Base-by-base conservation (phyloP, 1,140 invertebrate genomes). In the Cotesia chilonis region DNA sequence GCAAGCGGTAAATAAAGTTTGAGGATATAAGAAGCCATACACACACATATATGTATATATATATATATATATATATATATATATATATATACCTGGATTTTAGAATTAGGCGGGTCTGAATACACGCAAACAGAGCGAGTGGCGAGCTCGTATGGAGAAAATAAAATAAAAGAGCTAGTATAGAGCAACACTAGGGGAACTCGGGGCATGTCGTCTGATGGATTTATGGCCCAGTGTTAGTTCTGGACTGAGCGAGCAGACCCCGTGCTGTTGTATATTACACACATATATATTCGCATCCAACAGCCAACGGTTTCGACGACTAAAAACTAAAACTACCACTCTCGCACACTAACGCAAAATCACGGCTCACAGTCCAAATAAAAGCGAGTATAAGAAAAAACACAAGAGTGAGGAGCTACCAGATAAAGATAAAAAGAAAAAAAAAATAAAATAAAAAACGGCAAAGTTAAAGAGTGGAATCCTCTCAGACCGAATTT, bases 401-500 rank as follows among this genome's bases (percentile, higher is more conserved):
- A 37, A 65, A 36, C 60, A 63, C 60, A 63, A 10, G 4, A n/a
- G 63, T 41, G 37, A 20, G 38, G 35, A 14, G 28, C 28, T 28
- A 28, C 28, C 35, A 37, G 36, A 51, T 28, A 17, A 65, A 37
- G 17, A 12, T 17, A 68, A 35, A 63, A 12, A 63, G 35, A 17
- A 17, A 38, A 37, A 36, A 7, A 10, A 20, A 61, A 63, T n/a
- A 38, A 68, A 55, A 10, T 55, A 55, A 54, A 55, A 68, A 47
- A 47, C 41, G 41, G 41, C 41, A 47, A 47, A 47, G 41, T 47
- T 47, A 9, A 47, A 47, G 41, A 47, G 51, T 55, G 28, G 28
- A 68, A 55, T 54, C 17, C 51, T 51, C 66, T 68, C 51, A 68
- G 66, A 68, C 66, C 17, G 17, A 68, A 68, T 57, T 68, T 68